Base-by-base conservation (phyloP, 2,797 vertebrate genomes). In the Nothura maculosa region DNA sequence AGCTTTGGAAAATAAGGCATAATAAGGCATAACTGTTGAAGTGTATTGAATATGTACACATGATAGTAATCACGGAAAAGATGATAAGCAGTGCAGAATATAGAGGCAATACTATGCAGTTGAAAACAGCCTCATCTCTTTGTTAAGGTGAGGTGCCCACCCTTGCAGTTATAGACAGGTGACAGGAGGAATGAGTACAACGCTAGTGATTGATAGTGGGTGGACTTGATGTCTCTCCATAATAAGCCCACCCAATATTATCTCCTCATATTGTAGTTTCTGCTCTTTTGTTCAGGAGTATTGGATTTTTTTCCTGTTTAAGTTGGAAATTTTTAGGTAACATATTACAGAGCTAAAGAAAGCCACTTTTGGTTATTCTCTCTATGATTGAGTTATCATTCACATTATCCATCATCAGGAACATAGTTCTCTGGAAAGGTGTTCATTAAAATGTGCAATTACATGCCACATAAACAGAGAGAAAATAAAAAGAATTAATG, bases 1-100 rank as follows among this genome's bases (percentile, higher is more conserved):
- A 69, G 55, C 52, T 85, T 67, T 79, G 67, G 73, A 81, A 96
- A 95, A 77, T 20, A 83, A 34, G 79, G 40, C 20, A 25, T 70
- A 78, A 81, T 64, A 77, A 36, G 34, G n/a, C n/a, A n/a, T n/a
- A 67, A 67, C 15, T 57, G 25, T 24, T 55, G 74, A 91, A 83
- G 9, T 34, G 10, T 83, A 76, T 73, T 79, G 89, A 81, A n/a
- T 55, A 36, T 5, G 12, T 52, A 22, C 43, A n/a, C 32, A 24
- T 75, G 32, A 20, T 14, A 18, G 30, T 36, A 32, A 20, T 93
- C 43, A 38, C 15, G 52, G 64, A 64, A 90, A 75, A 78, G 19
- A 42, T 30, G 54, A 68, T 36, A 85, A 57, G 13, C 12, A 3
- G n/a, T 55, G 15, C 3, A 8, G 0, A 2, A 32, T 63, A 19